Percentiles rank a stretch among this genome's conserved stretches.
phyloP scores from a whole-genome alignment of 2,888 invertebrate species.

The Glyphotaelius pellucidus region DNA sequence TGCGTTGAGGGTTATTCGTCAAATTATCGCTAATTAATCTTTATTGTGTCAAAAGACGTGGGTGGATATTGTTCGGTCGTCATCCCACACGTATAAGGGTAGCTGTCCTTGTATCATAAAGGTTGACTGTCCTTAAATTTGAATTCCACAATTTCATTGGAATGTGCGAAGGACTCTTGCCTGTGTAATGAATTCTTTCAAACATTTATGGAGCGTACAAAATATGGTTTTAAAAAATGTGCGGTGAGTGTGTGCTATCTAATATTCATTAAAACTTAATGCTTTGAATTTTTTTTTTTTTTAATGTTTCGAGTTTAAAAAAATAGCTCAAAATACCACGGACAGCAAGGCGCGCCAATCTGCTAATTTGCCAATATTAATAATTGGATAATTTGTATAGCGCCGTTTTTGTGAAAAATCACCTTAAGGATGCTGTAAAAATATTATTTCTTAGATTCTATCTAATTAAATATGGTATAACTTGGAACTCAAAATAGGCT shows the following conservation, averaged over 20 bases:
- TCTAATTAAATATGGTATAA: too few species aligned
- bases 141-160: background rate
- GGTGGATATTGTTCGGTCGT: background rate
- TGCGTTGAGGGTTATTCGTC: conserved; percentile 30
- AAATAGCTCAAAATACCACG: too few species aligned
- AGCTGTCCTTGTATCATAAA: background rate
- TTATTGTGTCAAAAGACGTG: background rate
- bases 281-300: background rate
- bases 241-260: background rate
- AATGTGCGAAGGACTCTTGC: background rate
- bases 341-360: too few species aligned
- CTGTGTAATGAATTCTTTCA: background rate
- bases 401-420: too few species aligned
- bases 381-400: too few species aligned
- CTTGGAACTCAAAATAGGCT: too few species aligned
- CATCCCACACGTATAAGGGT: background rate
- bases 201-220: background rate
- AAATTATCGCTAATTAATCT: conserved; percentile 36
- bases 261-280: background rate
- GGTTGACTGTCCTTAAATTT: conserved; percentile 7
- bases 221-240: background rate
- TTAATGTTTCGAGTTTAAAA: background rate
- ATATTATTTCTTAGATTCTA: too few species aligned
- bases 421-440: too few species aligned
- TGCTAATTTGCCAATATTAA: too few species aligned